Conservation (phyloP, 2,888 invertebrate genomes). For the Adela reaumurella region DNA sequence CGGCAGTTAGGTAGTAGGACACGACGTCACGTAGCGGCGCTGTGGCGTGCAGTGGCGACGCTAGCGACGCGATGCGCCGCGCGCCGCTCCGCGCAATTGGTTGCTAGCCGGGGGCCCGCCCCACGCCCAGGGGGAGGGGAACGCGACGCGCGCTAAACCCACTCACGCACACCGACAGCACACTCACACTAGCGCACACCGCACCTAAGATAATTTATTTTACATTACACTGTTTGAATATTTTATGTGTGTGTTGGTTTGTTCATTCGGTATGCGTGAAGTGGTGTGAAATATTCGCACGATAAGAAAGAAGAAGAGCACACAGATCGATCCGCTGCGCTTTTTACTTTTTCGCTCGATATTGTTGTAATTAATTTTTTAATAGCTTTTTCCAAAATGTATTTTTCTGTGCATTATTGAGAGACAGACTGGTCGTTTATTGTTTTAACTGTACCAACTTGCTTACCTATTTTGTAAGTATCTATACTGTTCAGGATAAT, state of each 20-base stretch:
- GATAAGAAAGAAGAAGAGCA: constrained; percentile 52
- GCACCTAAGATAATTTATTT: constrained; percentile 57
- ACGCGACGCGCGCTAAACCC: constrained; percentile 41
- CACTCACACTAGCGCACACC: constrained; percentile 40
- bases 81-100: constrained; percentile 58
- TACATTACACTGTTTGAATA: constrained; percentile 57
- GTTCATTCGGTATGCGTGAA: constrained; percentile 50
- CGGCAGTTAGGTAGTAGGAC: neutral
- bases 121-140: constrained; percentile 31
- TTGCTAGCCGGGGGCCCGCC: constrained; percentile 38
- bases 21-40: neutral
- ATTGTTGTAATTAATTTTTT: neutral
- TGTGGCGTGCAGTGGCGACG: constrained; percentile 17
- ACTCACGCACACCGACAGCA: constrained; percentile 12
- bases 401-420: too few species aligned
- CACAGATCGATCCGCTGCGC: constrained; percentile 54
- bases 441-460: too few species aligned
- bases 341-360: constrained; percentile 28
- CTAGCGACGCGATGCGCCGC: constrained; percentile 38
- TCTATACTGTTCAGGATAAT: too few species aligned
- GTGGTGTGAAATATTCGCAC: constrained; percentile 56
- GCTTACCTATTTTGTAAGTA: too few species aligned
- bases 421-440: too few species aligned
- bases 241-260: constrained; percentile 58
- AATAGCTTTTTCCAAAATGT: too few species aligned